Base-by-base conservation (phyloP, 1,140 invertebrate genomes). In the Marisa cornuarietis region DNA sequence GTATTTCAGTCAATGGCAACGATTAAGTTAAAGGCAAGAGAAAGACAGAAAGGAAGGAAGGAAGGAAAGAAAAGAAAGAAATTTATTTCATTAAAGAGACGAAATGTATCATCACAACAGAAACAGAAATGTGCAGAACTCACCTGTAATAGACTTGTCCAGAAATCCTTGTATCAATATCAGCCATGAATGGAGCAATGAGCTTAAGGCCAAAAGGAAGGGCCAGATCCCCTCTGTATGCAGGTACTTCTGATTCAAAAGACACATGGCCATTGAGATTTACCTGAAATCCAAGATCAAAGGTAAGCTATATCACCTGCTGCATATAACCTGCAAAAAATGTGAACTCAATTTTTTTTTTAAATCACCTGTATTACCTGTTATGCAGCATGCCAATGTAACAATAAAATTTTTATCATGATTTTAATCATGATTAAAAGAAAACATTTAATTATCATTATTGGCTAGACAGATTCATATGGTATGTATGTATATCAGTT, bases 221-320 rank as follows among this genome's bases (percentile, higher is more conserved):
- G 85, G 84, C 68, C n/a, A 86, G 62, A 49, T 81, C 80, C 1
- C 82, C 72, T 26, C 83, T 71, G 71, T 87, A 88, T 4, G 31
- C 74, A 16, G 95, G 94, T 79, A 98, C 95, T 71, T 97, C 95
- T 18, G 95, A 95, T 83, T 95, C 92, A 87, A 99, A 98, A 6
- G 97, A 96, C n/a, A 98, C 85, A 20, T 98, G 92, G 52, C 97
- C 97, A 92, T 97, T 97, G 87, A 94, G 95, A 90, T 98, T 98
- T 72, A 98, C 94, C 97, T 98, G 92, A 62, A 83, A 82, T 58
- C 22, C 71, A 31, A 80, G 74, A 81, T 69, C 68, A 77, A 61
- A 68, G 42, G 24, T 71, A 74, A 76, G 42, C 49, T 42, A 6
- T 6, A 42, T 42, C 31, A 42, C 31, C 31, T 42, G 31, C 10